phyloP scores from a whole-genome alignment of 2,797 vertebrate genomes.

The Synanceia verrucosa region DNA sequence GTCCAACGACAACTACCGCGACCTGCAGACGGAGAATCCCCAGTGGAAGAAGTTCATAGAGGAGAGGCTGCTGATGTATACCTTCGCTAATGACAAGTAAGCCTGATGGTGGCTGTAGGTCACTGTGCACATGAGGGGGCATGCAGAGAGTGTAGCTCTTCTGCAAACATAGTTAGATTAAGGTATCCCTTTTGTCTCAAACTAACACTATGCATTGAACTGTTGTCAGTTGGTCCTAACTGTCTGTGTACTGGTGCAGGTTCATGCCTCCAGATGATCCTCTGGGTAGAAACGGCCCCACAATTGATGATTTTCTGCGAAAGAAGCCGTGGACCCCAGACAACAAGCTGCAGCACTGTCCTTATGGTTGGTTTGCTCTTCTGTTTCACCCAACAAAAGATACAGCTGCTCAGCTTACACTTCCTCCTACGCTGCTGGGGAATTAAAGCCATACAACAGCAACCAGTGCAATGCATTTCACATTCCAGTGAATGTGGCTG shows the following conservation, averaged over 20 bases:
- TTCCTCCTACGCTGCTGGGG: neutral
- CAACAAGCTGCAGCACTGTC: slow-evolving; percentile 86
- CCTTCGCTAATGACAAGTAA: slow-evolving; percentile 90
- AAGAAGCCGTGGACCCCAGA: slow-evolving; percentile 80
- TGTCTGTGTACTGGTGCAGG: slow-evolving; percentile 67
- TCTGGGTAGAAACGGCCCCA: slow-evolving; percentile 88
- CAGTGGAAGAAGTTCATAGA: slow-evolving; percentile 94
- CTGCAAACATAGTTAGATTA: neutral
- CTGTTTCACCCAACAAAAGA: neutral
- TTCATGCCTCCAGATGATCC: slow-evolving; percentile 95
- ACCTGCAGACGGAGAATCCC: slow-evolving; percentile 89
- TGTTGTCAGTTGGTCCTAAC: neutral
- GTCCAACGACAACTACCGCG: slow-evolving; percentile 92
- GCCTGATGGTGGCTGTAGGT: neutral
- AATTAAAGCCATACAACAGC: neutral
- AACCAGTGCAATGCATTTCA: neutral
- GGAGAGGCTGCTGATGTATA: slow-evolving; percentile 91
- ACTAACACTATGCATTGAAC: neutral
- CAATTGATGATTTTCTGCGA: slow-evolving; percentile 86
- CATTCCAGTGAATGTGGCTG: neutral
- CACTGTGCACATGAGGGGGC: neutral
- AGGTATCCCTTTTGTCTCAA: too few relatives aligned
- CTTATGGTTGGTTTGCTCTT: slow-evolving; percentile 83
- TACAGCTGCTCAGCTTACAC: slow-evolving; percentile 3
- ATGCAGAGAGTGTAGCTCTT: neutral